phyloP scores from a whole-genome alignment of 1,140 invertebrate species.

The Drosophila kanapiae region DNA sequence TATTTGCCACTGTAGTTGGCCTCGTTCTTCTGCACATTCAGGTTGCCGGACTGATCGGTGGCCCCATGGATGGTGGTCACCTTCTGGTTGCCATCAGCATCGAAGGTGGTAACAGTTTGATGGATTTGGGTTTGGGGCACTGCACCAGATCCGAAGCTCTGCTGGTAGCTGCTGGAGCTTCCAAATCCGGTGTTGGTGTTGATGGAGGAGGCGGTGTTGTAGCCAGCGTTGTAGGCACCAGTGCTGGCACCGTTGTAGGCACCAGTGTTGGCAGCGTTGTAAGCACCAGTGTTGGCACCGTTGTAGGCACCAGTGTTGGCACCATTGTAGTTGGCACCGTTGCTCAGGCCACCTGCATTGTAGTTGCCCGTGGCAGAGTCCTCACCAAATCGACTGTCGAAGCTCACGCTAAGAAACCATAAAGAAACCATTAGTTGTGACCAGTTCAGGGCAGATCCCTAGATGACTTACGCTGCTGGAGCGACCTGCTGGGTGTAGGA shows the following conservation, averaged over 20 bases:
- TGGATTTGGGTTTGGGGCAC: slow-evolving; percentile 23
- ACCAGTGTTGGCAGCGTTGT: background rate
- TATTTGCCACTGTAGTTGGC: slow-evolving; percentile 1
- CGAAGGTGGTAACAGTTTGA: slow-evolving; percentile 23
- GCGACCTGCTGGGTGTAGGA: slow-evolving; percentile 29
- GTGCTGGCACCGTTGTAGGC: background rate
- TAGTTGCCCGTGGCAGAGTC: slow-evolving; percentile 39
- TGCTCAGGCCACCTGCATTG: background rate
- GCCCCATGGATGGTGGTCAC: slow-evolving; percentile 33
- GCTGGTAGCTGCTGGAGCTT: background rate
- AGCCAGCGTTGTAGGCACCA: slow-evolving; percentile 12
- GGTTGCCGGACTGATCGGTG: slow-evolving; percentile 29
- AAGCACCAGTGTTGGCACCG: background rate
- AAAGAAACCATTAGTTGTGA: background rate
- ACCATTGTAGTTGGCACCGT: background rate
- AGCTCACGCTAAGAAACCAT: background rate
- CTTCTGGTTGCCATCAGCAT: slow-evolving; percentile 27
- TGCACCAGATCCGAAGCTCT: slow-evolving; percentile 8
- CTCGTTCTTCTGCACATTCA: slow-evolving; percentile 37
- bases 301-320: slow-evolving; percentile 14
- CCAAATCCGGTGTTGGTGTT: slow-evolving; percentile 1
- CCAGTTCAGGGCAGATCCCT: background rate
- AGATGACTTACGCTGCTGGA: background rate
- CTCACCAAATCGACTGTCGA: slow-evolving; percentile 57
- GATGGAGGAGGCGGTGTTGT: background rate